A percentile compares a stretch with the other conserved stretches of the same genome.
Evolutionary conservation across 92 coral and sea anemone species (phyloP).

Genomic region (Actinernus sp.): DNA sequence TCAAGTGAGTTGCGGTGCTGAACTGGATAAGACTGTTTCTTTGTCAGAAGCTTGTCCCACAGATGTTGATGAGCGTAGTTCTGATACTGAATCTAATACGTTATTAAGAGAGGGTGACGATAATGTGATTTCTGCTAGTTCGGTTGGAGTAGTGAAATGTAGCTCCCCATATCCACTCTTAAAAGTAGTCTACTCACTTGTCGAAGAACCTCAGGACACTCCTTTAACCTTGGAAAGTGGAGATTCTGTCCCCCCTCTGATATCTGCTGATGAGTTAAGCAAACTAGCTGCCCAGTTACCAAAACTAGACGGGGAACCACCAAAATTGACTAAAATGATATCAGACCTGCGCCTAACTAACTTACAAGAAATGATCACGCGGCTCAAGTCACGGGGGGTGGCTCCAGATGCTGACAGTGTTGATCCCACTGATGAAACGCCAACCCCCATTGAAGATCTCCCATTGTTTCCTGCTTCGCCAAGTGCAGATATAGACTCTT

Average conservation of each 20-base stretch:
- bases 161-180: no score
- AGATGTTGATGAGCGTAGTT: no score
- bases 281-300: constrained; percentile 89
- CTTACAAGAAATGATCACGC: constrained; percentile 87
- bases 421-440: constrained; percentile 1
- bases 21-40: no score
- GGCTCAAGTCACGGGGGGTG: constrained; percentile 41
- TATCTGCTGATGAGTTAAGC: constrained; percentile 90
- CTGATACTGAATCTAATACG: no score
- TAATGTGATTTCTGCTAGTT: no score
- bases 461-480: constrained; percentile 28
- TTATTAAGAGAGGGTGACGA: no score
- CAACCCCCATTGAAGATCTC: constrained; percentile 17
- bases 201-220: no score
- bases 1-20: no score
- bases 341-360: constrained; percentile 62
- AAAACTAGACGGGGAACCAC: constrained; percentile 84
- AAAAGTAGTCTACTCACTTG: no score
- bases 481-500: constrained; percentile 62
- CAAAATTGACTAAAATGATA: constrained; percentile 74
- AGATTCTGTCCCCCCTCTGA: constrained; percentile 81
- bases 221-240: no score
- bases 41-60: no score
- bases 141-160: no score
- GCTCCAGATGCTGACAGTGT: constrained; percentile 8